A percentile compares a stretch with the other conserved stretches of the same genome.
phyloP scores from a whole-genome alignment of 2,888 invertebrate genomes.

The Drosophila yooni region DNA sequence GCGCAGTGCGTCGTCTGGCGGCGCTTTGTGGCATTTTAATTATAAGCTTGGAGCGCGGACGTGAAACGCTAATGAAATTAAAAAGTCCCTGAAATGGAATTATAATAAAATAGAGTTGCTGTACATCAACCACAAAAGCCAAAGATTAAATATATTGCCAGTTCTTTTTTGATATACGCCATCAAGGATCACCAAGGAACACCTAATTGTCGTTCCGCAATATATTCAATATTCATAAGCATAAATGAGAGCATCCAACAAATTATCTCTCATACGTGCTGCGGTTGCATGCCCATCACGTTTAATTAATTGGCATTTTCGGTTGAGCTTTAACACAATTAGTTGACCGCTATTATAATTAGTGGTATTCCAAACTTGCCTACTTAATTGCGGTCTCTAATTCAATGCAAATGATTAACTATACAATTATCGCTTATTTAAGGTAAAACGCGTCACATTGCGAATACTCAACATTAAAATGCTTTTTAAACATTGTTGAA shows the following conservation, averaged over 20 bases:
- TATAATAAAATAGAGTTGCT: constrained; percentile 75
- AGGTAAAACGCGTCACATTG: background rate
- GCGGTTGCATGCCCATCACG: constrained; percentile 38
- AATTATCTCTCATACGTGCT: constrained; percentile 29
- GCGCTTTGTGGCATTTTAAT: constrained; percentile 80
- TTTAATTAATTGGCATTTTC: constrained; percentile 72
- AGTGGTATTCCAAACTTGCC: constrained; percentile 59
- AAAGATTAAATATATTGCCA: constrained; percentile 45
- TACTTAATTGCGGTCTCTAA: constrained; percentile 44
- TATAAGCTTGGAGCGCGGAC: constrained; percentile 63
- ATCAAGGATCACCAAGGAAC: constrained; percentile 16
- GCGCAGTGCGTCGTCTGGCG: constrained; percentile 45
- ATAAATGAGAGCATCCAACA: background rate
- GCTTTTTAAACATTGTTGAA: constrained; percentile 22
- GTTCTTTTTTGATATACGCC: background rate
- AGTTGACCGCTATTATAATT: constrained; percentile 73
- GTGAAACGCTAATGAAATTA: constrained; percentile 69
- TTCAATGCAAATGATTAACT: constrained; percentile 51
- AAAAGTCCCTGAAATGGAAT: constrained; percentile 74
- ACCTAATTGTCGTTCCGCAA: background rate
- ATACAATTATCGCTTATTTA: constrained; percentile 39
- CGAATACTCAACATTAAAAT: constrained; percentile 2
- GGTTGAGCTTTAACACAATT: constrained; percentile 58
- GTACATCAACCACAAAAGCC: constrained; percentile 35
- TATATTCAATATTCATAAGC: constrained; percentile 20